Evolutionary conservation across 2,888 invertebrate genomes (phyloP), one percentile per base, ranked within the genome.

Genomic region (Orthonychiurus folsomi): DNA sequence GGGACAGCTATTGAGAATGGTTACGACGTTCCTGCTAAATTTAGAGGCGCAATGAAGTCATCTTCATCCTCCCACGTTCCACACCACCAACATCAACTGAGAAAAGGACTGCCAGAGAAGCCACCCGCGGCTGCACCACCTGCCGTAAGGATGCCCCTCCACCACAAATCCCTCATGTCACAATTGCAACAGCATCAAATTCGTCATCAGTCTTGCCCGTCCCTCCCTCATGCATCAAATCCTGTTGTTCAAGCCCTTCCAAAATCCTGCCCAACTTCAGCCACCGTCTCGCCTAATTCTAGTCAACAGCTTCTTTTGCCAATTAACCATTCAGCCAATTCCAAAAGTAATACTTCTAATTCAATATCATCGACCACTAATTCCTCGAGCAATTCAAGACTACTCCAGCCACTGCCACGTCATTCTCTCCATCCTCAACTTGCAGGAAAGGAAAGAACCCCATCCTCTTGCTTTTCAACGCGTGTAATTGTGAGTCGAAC

Each of bases 391-490:
- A 27, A 59, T 20, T 56, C 63, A 5, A 63, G 62, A 50, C 65
- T 60, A 18, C 25, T 63, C 3, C 64, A 64, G 56, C 59, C 58
- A 18, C 27, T 54, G 48, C 69, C 70, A 60, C 65, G 70, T 60
- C 73, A 73, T 63, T 70, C 69, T 23, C 62, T 73, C 24, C 73
- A 73, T 66, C 73, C 73, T 18, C 70, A 71, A 65, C 64, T 66
- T 53, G 61, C 66, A 18, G 68, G 66, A 9, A 70, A 72, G 54
- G 69, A 68, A 47, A 61, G 64, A 67, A 67, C 68, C 9, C 73
- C 71, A 15, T 73, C 73, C 23, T 69, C 73, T 50, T 69, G 70
- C 59, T 73, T 73, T 52, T 73, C 73, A 28, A 73, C 73, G n/a
- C 65, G 73, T 23, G 71, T 73, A 20, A 66, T 73, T 12, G 65